phyloP scores from a whole-genome alignment of 2,888 invertebrate genomes.

The Galerucella calmariensis region DNA sequence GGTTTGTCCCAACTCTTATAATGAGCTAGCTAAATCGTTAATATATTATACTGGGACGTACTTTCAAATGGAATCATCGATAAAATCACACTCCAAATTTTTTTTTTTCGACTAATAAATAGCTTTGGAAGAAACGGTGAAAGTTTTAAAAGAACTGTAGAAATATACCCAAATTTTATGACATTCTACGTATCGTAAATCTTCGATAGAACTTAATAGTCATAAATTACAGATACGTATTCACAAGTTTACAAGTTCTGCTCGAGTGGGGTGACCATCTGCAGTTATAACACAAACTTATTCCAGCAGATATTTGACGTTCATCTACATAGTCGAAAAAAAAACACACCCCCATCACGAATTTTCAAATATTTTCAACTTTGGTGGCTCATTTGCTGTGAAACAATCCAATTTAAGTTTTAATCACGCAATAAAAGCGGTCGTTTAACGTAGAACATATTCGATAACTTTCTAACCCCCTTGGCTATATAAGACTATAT shows the following conservation, averaged over 20 bases:
- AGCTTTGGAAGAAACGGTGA: not conserved
- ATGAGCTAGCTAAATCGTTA: no score
- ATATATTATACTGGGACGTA: no score
- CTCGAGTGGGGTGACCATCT: slow-evolving; percentile 23
- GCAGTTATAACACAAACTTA: slow-evolving; percentile 25
- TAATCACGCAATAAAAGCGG: not conserved
- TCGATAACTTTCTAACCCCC: not conserved
- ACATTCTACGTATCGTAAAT: slow-evolving; percentile 17
- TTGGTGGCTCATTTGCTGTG: not conserved
- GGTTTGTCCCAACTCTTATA: no score
- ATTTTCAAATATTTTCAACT: not conserved
- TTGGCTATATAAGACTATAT: not conserved
- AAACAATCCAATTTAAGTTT: not conserved
- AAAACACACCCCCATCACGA: no score
- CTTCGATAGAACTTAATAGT: slow-evolving; percentile 18
- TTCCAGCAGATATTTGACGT: slow-evolving; percentile 18
- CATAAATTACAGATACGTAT: slow-evolving; percentile 29
- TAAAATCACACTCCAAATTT: not conserved
- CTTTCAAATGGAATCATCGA: no score
- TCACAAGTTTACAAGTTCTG: slow-evolving; percentile 30
- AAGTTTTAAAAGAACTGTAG: slow-evolving; percentile 1
- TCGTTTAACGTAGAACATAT: not conserved
- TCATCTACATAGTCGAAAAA: not conserved
- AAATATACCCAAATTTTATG: slow-evolving; percentile 11
- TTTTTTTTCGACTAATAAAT: not conserved